Evolutionary conservation across 2,113 vertebrate species (phyloP), one percentile per base, ranked within the genome.

Genomic region (Pleuronectes platessa): DNA sequence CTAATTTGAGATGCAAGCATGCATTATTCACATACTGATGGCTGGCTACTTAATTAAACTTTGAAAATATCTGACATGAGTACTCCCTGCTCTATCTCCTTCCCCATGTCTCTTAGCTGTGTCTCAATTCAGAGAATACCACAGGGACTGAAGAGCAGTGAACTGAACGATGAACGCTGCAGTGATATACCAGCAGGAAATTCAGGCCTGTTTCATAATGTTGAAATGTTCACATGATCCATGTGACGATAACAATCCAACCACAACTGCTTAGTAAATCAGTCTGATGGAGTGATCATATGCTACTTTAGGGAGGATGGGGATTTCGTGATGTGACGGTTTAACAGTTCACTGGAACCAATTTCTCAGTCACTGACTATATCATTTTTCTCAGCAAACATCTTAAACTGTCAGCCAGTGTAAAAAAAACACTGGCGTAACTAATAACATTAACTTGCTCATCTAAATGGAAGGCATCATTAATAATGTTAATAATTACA

Each of bases 61-160:
- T 61, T n/a, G 49, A 56, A 78, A 65, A 58, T 3, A 71, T 73
- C 42, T 64, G 27, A 51, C 47, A 31, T 51, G 47, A 27, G 61
- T 61, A 5, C 23, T 56, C 69, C 0, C 13, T 61, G 51, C 69
- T 54, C 40, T 62, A 35, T 67, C 55, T 58, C 20, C 13, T 26
- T 68, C 68, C 21, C 15, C 24, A 24, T 45, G 63, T 64, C 27
- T 31, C 27, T 31, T 6, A 31, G 31, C 31, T 31, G 35, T 49
- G 54, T 37, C 64, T 80, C 42, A 37, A 64, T 64, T 73, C 23
- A 49, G 47, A 74, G 31, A 75, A 68, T 1, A 18, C 31, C 23
- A 8, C 54, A 66, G 76, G 59, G 11, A 67, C 20, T 54, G 37
- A 54, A 37, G 60, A 8, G 31, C 11, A 59, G 65, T 27, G 54